Evolutionary conservation across 2,113 vertebrate species (phyloP), one percentile per base, ranked within the genome.

Genomic region (Siniperca knerii): DNA sequence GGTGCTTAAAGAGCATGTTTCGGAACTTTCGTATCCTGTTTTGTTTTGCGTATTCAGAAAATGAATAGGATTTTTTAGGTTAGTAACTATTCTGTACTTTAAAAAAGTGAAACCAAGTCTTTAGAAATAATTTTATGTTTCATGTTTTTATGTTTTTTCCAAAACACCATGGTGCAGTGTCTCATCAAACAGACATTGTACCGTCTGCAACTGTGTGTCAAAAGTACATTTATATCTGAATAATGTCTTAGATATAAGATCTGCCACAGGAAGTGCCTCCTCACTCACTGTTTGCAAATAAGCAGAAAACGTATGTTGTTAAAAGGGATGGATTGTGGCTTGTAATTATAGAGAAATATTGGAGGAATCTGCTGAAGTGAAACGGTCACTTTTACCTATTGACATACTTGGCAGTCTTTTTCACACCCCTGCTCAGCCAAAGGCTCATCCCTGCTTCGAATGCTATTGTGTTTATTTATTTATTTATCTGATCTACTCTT

Each of bases 11-110:
- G 77, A 84, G 71, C 77, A 85, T 76, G 88, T 89, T 86, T 86
- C n/a, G 23, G 77, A 89, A 87, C 86, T 92, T 91, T 94, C 89
- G 3, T 57, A 79, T 93, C 89, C 92, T 93, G 85, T 93, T 94
- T 89, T 85, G 64, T 86, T 89, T 90, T 84, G 69, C 33, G n/a
- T 69, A 21, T 83, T 70, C 50, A 48, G 37, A 84, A 81, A 79
- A 72, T 68, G 29, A 80, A 58, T 10, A 3, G 10, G 21, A 37
- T 55, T 69, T 66, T 64, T 69, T 42, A 15, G 40, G 21, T 76
- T 60, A 3, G 60, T 50, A 35, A 46, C 4, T 58, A 25, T 29
- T 44, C 3, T 81, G 0, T 46, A 61, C 11, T 64, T 67, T 11
- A 46, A 73, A 71, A 13, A 68, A 75, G n/a, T n/a, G 33, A 67